Base-by-base conservation (phyloP, 92 coral and sea anemone species). In the Paramuricea clavata region DNA sequence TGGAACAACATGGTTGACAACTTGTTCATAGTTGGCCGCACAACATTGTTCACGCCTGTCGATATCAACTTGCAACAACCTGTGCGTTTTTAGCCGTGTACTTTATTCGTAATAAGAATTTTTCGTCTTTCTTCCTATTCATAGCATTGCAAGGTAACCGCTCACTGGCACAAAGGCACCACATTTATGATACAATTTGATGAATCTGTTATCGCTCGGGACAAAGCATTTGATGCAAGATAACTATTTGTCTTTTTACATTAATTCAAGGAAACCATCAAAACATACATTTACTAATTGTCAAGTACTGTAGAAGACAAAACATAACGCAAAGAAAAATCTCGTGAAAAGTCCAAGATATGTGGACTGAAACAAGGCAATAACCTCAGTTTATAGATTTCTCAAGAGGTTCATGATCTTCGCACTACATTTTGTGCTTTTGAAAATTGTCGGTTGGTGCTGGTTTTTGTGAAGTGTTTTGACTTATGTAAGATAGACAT, bases 121-220 rank as follows among this genome's bases (percentile, higher is more conserved):
- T n/a, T n/a, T n/a, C n/a, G n/a, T n/a, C n/a, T n/a, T n/a, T 54
- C 17, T 54, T 3, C 76, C 8, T 26, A 23, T 27, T 78, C 67
- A 44, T 74, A 97, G 99, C 98, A 97, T 49, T 97, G 97, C 41
- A 97, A 94, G 76, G 99, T 97, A 5, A 94, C 99, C 57, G 97
- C 99, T 30, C 99, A 97, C 41, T 97, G 99, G 99, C 99, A 97
- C 87, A 97, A 97, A 84, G 99, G 99, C 28, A 97, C 99, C 30
- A 97, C 99, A 33, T 92, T 97, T 5, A 97, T 97, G 99, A 94
- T 97, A 83, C 95, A 97, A 87, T 97, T 97, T 97, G 98, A 97
- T 34, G 99, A 97, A 78, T 93, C 99, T 22, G 99, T 97, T 6
- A 93, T 97, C 10, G 81, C 88, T 43, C 87, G 99, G 83, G 99